Evolutionary conservation across 2,797 vertebrate species (phyloP), one percentile per base, ranked within the genome.

Genomic region (Cyprinodon diabolis): DNA sequence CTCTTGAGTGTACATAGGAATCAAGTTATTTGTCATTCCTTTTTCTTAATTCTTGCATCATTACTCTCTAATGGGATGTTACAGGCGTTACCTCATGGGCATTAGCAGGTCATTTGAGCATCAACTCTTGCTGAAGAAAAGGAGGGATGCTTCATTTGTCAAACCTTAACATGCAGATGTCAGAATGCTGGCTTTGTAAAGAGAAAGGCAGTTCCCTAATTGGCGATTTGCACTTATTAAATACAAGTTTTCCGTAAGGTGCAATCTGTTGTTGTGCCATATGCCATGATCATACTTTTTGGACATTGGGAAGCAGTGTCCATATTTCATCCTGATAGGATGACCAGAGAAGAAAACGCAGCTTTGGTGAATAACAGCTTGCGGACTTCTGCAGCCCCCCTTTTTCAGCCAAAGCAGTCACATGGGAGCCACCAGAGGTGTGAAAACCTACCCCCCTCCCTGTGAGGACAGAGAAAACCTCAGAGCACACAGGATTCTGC

Each of bases 51-150:
- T 83, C 84, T 79, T 84, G 81, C 80, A 75, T 89, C 90, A 91
- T 93, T 91, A 89, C 52, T 19, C 77, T 80, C 78, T 90, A 89
- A 93, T 91, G 81, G 87, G 87, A 89, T 8, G 56, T 80, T 86
- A 77, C 76, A 82, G 80, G 74, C 76, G 19, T 79, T 86, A 87
- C 80, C 89, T 80, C 62, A 1, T 82, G 86, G 88, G 85, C 82
- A 88, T 89, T 87, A 91, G 90, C 71, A 86, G 83, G 78, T 84
- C 48, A 88, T 91, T 91, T 89, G 82, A 40, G 56, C 82, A 84
- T 86, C 77, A 88, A 73, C 65, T 85, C 65, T 11, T 56, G 67
- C 80, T 87, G 35, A 78, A 78, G 75, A 86, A 86, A 72, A 85
- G 51, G 69, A 57, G 9, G 69, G 82, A 84, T 68, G 80, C 86